Base-by-base conservation (phyloP, 2,888 invertebrate species). In the Aspidapion aeneum region DNA sequence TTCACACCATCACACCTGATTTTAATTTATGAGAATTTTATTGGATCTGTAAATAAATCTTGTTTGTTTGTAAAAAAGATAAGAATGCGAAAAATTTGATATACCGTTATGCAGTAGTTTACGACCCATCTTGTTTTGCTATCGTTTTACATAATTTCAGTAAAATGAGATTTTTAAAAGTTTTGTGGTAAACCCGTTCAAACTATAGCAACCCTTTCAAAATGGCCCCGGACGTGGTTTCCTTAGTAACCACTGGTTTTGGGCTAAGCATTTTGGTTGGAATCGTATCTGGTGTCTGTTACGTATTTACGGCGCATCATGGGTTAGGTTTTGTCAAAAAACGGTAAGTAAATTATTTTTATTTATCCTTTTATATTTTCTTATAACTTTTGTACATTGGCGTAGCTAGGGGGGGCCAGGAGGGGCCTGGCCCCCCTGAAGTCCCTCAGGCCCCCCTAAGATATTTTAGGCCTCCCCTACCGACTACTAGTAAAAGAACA, bases 231-330 rank as follows among this genome's bases (percentile, higher is more conserved):
- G 86, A 86, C 69, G 80, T 83, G 0, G 73, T 86, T 55, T 83
- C 84, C 0, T 75, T 88, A 71, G 75, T 82, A 59, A 82, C 85
- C 7, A 82, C 87, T 0, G 85, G 87, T 5, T 81, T 88, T 66
- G 87, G 88, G 71, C 79, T 89, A 50, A 86, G 87, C 35, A 82
- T 89, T 56, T 78, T 87, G 57, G 88, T 87, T n/a, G 89, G 88
- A 9, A 82, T 89, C 66, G 83, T 88, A 21, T 88, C 89, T 5
- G 89, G 89, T 48, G 85, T 89, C 21, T 88, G 86, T 78, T 89
- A 87, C 72, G 79, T 88, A 60, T n/a, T n/a, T n/a, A 76, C 87
- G 67, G 81, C 85, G 18, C 84, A 83, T 69, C 35, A 12, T 7
- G 35, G 35, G 35, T 7, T 35, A 7, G 84, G 85, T 70, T 70